phyloP scores from a whole-genome alignment of 2,888 invertebrate species.

The Ramazzottius varieornatus region DNA sequence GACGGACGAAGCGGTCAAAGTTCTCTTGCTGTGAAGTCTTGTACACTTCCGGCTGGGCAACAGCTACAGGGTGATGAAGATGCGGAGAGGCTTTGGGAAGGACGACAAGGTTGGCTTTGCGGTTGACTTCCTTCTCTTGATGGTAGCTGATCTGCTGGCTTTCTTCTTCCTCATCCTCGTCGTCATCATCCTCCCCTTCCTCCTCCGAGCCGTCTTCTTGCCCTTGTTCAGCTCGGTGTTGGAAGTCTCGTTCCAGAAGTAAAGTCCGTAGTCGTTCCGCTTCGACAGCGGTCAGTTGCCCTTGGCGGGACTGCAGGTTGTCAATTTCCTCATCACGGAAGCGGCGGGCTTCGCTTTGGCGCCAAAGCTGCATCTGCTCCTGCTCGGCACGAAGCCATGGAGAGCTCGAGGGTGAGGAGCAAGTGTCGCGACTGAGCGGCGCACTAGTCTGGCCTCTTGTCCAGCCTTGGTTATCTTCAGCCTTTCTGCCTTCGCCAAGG shows the following conservation, averaged over 20 bases:
- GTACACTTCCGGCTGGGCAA: constrained; percentile 19
- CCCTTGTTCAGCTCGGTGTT: constrained; percentile 45
- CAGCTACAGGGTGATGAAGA: constrained; percentile 36
- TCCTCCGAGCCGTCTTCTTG: constrained; percentile 24
- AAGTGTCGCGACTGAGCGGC: too few species aligned
- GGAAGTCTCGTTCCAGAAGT: constrained; percentile 73
- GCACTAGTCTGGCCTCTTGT: too few species aligned
- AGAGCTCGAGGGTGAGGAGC: not conserved
- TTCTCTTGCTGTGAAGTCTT: constrained; percentile 11
- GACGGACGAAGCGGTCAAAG: not conserved
- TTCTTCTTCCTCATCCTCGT: constrained; percentile 31
- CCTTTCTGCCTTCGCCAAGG: too few species aligned
- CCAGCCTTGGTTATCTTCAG: too few species aligned
- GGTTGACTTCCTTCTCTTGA: not conserved
- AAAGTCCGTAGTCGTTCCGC: constrained; percentile 65
- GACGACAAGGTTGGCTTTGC: not conserved
- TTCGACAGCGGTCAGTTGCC: constrained; percentile 36
- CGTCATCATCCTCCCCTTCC: constrained; percentile 40
- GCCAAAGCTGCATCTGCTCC: not conserved
- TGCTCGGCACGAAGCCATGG: not conserved
- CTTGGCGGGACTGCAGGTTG: constrained; percentile 11
- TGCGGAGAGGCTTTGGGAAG: constrained; percentile 13
- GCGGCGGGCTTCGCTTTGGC: not conserved
- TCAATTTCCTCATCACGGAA: constrained; percentile 15
- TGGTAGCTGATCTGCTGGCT: too few species aligned